A percentile compares a stretch with the other conserved stretches of the same genome.
Conservation (phyloP, 1,140 invertebrate genomes). For the Heliothis subflexa region DNA sequence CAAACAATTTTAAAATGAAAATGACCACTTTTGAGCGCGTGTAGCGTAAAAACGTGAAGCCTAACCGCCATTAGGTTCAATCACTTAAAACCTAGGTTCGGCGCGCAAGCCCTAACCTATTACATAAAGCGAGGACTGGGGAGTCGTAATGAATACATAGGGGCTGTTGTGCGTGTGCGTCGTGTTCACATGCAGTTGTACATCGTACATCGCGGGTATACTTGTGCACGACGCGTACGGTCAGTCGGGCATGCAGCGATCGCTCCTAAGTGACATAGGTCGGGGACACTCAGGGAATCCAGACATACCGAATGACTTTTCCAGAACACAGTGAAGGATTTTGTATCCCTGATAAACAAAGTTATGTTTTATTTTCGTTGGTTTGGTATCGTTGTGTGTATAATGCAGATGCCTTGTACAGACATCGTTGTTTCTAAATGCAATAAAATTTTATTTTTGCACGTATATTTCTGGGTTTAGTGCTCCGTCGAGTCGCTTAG, state of each 20-base stretch:
- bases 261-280: constrained; percentile 65
- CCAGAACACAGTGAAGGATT: too few relatives aligned
- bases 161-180: constrained; percentile 60
- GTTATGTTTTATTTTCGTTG: too few relatives aligned
- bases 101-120: constrained; percentile 55
- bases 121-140: constrained; percentile 57
- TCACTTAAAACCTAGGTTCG: constrained; percentile 29
- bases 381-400: background rate
- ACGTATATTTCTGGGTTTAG: constrained; percentile 54
- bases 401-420: constrained; percentile 40
- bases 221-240: constrained; percentile 55
- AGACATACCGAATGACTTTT: background rate
- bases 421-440: constrained; percentile 54
- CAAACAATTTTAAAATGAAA: background rate
- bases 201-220: background rate
- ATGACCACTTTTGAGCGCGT: background rate
- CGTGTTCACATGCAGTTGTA: constrained; percentile 53
- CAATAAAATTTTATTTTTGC: constrained; percentile 64
- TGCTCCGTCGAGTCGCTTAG: constrained; percentile 24
- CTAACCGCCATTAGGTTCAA: constrained; percentile 8
- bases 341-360: too few relatives aligned
- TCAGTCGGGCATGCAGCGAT: constrained; percentile 63
- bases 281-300: constrained; percentile 54
- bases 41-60: background rate
- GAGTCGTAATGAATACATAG: constrained; percentile 55